Conservation (phyloP, 2,797 vertebrate genomes). For the Tauraco hartlaubi region DNA sequence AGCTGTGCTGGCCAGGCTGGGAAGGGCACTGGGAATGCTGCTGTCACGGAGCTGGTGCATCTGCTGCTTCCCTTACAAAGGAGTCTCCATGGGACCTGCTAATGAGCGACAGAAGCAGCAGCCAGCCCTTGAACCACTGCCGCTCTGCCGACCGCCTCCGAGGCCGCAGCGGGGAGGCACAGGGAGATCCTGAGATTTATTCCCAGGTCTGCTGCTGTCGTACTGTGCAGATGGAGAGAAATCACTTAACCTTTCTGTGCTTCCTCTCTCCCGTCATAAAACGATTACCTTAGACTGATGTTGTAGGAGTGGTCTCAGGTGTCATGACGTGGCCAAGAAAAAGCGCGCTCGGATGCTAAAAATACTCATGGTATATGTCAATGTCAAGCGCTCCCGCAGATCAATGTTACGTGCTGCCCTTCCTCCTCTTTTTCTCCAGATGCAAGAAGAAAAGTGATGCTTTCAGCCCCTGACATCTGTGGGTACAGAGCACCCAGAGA, state of each 20-base stretch:
- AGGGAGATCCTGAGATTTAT: neutral
- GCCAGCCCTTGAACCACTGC: neutral
- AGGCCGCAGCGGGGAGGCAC: neutral
- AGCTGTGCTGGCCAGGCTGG: neutral
- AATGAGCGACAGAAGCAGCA: neutral
- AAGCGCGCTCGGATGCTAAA: neutral
- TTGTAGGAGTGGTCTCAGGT: neutral
- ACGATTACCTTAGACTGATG: neutral
- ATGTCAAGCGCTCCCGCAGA: neutral
- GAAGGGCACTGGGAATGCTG: neutral
- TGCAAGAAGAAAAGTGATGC: neutral
- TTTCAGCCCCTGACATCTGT: neutral
- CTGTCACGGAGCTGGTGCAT: neutral
- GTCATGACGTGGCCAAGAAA: neutral
- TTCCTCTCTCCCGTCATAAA: neutral
- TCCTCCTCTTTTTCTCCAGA: neutral
- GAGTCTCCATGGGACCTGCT: neutral
- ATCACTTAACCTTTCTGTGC: neutral
- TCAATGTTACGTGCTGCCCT: neutral
- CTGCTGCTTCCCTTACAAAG: neutral
- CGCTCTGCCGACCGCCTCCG: fast-evolving
- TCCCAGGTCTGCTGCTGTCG: neutral
- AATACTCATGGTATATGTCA: neutral
- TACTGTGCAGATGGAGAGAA: neutral
- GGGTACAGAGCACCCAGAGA: neutral